Evolutionary conservation across 2,888 invertebrate species (phyloP).

Genomic region (Callyntrura sp.): DNA sequence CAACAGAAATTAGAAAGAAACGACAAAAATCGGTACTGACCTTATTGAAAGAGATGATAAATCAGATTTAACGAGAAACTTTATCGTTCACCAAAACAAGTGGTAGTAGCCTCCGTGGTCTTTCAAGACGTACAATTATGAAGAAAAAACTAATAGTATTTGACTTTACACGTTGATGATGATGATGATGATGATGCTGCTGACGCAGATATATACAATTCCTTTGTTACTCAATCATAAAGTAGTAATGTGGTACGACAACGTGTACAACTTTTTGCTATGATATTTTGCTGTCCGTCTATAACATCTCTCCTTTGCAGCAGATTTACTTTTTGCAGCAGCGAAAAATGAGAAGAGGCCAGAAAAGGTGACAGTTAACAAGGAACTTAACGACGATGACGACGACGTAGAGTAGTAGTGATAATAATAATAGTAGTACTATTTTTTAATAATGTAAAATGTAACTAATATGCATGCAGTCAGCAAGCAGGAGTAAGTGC

Average conservation of each 20-base stretch:
- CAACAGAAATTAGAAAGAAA: too few relatives aligned
- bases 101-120: too few relatives aligned
- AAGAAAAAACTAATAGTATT: too few relatives aligned
- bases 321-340: neutral
- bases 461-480: neutral
- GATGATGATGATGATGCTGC: too few relatives aligned
- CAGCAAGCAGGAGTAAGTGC: too few relatives aligned
- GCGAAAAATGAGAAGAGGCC: slow-evolving; percentile 29
- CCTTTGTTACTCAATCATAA: slow-evolving; percentile 2
- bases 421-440: slow-evolving; percentile 8
- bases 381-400: too few relatives aligned
- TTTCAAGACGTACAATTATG: neutral
- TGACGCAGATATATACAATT: too few relatives aligned
- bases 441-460: neutral
- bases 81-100: neutral
- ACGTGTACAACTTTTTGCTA: neutral
- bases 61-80: slow-evolving; percentile 15
- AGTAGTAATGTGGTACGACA: slow-evolving; percentile 3
- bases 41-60: neutral
- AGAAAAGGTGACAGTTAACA: slow-evolving; percentile 30
- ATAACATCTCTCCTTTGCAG: too few relatives aligned
- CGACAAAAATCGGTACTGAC: slow-evolving; percentile 18
- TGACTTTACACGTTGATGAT: too few relatives aligned
- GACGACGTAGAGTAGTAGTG: neutral
- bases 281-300: neutral